phyloP scores from a whole-genome alignment of 2,797 vertebrate genomes.

The Anomalospiza imberbis region DNA sequence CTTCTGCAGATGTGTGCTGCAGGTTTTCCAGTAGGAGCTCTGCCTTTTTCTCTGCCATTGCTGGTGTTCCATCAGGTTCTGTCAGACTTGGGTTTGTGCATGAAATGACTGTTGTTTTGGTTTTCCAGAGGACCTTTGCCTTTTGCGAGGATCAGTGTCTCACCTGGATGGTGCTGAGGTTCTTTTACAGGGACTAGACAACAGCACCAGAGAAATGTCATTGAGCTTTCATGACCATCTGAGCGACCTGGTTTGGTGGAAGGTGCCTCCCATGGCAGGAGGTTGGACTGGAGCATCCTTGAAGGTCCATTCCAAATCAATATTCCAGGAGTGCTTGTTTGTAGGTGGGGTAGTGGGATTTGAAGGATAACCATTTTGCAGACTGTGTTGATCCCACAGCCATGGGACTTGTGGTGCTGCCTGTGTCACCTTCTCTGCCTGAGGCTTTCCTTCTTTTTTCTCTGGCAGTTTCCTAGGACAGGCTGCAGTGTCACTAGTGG shows the following conservation, averaged over 20 bases:
- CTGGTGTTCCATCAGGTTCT: not conserved
- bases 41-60: not conserved
- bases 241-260: not conserved
- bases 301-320: not conserved
- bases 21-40: not conserved
- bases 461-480: not conserved
- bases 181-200: not conserved
- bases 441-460: not conserved
- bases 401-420: accelerated
- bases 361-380: not conserved
- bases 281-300: not conserved
- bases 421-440: not conserved
- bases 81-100: not conserved
- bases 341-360: not conserved
- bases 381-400: not conserved
- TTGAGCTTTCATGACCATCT: not conserved
- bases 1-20: not conserved
- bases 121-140: not conserved
- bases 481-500: not conserved
- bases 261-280: not conserved
- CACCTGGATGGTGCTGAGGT: not conserved
- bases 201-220: not conserved
- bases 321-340: not conserved
- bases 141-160: not conserved
- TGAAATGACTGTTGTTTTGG: not conserved